These are phyloP conservation scores for Pharmacophagus antenor DNA, from an alignment of 2,888 invertebrate genomes.

Conservation along the genomic window DNA sequence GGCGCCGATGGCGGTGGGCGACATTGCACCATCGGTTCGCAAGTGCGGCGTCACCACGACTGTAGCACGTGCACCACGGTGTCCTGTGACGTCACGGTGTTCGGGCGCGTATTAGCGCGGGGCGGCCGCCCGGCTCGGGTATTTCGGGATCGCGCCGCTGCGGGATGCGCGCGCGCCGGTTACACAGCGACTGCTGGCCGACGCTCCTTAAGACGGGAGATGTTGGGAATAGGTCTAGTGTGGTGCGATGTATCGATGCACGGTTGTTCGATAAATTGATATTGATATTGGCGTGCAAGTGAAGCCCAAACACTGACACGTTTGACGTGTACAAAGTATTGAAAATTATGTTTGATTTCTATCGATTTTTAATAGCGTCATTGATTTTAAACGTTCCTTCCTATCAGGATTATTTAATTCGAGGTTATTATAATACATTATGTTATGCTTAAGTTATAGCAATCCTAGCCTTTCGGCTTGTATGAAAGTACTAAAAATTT, in stretches of 20 bases:
- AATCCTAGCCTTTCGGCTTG: too few species aligned
- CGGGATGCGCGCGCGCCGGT: conserved; percentile 74
- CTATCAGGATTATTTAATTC: too few species aligned
- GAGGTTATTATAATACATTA: too few species aligned
- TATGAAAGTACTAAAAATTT: too few species aligned
- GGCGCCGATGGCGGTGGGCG: conserved; percentile 68
- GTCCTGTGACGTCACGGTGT: conserved; percentile 33
- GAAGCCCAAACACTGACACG: too few species aligned
- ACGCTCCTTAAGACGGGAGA: conserved; percentile 76
- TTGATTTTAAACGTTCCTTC: too few species aligned
- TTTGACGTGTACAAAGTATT: too few species aligned
- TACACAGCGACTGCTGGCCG: conserved; percentile 56
- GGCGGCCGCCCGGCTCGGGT: conserved; percentile 53
- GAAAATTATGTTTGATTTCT: too few species aligned
- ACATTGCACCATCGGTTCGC: conserved; percentile 59
- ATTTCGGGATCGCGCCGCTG: conserved; percentile 65
- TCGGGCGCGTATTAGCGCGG: conserved; percentile 42
- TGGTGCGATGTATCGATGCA: conserved; percentile 11
- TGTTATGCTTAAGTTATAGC: too few species aligned
- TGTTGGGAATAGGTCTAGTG: conserved; percentile 52
- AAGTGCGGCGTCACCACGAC: background rate
- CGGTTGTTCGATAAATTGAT: background rate
- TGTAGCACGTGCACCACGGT: background rate
- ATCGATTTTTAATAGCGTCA: too few species aligned
- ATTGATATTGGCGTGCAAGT: too few species aligned